Evolutionary conservation across 2,888 invertebrate species (phyloP).

Genomic region (Drosophila rellima): DNA sequence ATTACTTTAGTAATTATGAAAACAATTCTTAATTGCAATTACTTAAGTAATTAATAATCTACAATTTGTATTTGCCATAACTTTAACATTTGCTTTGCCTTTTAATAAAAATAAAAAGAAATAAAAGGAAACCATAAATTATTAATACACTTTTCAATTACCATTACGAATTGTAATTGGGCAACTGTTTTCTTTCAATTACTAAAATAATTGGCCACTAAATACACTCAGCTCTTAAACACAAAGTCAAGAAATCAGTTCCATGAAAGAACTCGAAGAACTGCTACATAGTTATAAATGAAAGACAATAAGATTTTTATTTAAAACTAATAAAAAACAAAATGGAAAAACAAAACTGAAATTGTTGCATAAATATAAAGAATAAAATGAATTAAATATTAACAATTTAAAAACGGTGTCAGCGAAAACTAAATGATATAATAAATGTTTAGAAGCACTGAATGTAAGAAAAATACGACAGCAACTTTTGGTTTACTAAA

Average conservation of each 20-base stretch:
- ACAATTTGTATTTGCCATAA: conserved; percentile 23
- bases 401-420: conserved; percentile 38
- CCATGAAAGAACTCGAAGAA: conserved; percentile 67
- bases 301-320: conserved; percentile 79
- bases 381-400: conserved; percentile 35
- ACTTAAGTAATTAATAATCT: conserved; percentile 23
- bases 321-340: conserved; percentile 66
- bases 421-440: conserved; percentile 38
- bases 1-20: conserved; percentile 30
- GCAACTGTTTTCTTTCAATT: conserved; percentile 27
- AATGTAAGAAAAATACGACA: conserved; percentile 53
- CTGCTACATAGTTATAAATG: conserved; percentile 78
- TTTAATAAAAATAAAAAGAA: conserved; percentile 13
- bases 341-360: conserved; percentile 38
- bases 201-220: conserved; percentile 28
- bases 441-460: conserved; percentile 66
- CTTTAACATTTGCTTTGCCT: conserved; percentile 23
- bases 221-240: conserved; percentile 35
- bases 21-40: conserved; percentile 18
- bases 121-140: conserved; percentile 10
- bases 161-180: conserved; percentile 29
- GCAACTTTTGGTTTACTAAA: conserved; percentile 71
- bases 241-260: conserved; percentile 59
- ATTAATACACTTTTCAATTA: conserved; percentile 8
- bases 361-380: conserved; percentile 50